Conservation (phyloP, 2,888 invertebrate genomes). For the Ferdinandea cuprea region DNA sequence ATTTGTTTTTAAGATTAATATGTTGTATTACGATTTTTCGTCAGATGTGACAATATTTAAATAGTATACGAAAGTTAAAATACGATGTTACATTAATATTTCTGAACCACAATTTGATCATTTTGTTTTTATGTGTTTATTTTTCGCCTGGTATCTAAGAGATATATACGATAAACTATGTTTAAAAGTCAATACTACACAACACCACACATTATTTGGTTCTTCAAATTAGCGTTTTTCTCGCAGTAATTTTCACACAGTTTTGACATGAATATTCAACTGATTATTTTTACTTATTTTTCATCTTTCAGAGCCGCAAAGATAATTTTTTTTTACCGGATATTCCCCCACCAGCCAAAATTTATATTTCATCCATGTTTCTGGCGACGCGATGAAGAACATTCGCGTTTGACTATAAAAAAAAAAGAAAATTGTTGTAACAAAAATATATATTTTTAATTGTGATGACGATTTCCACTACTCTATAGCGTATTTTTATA, state of each 20-base stretch:
- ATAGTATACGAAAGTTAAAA: conserved; percentile 35
- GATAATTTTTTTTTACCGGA: neutral
- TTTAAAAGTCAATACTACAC: neutral
- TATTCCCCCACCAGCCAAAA: neutral
- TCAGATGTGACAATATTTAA: conserved; percentile 45
- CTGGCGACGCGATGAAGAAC: conserved; percentile 3
- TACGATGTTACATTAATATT: conserved; percentile 38
- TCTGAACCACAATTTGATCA: conserved; percentile 7
- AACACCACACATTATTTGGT: conserved; percentile 19
- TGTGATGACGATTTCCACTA: too few relatives aligned
- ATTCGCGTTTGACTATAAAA: neutral
- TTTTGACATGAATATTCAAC: conserved; percentile 59
- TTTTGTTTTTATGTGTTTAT: conserved; percentile 1
- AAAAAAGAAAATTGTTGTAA: too few relatives aligned
- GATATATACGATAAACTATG: too few relatives aligned
- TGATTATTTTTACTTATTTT: conserved; percentile 49
- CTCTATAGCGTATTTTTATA: too few relatives aligned
- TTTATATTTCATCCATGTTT: conserved; percentile 2
- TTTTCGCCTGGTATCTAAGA: conserved; percentile 1
- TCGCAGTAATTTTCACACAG: conserved; percentile 37
- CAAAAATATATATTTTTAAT: too few relatives aligned
- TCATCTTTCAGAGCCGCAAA: conserved; percentile 41
- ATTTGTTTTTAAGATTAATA: neutral
- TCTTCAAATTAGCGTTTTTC: conserved; percentile 12
- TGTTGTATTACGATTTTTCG: conserved; percentile 2